Evolutionary conservation across 2,888 invertebrate species (phyloP).

Genomic region (Stenichneumon culpator): DNA sequence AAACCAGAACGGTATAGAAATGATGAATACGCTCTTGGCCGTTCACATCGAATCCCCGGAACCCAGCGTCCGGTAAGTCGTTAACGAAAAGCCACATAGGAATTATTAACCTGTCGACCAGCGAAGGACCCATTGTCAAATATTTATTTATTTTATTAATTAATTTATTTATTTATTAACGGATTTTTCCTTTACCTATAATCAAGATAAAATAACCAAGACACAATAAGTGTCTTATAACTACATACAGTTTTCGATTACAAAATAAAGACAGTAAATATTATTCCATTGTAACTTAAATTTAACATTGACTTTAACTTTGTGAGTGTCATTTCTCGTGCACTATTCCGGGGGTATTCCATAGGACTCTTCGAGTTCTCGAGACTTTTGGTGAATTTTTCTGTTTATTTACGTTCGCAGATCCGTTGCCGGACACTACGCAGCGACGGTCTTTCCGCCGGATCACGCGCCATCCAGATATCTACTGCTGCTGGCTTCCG

Average conservation of each 20-base stretch:
- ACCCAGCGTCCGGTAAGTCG: slow-evolving; percentile 85
- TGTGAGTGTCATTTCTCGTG: too few species aligned
- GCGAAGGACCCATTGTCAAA: neutral
- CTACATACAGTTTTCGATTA: too few species aligned
- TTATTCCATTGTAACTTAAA: too few species aligned
- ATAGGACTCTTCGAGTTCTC: neutral
- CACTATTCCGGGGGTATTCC: neutral
- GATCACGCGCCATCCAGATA: slow-evolving; percentile 94
- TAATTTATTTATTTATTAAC: too few species aligned
- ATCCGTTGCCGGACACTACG: slow-evolving; percentile 93
- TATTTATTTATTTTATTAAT: too few species aligned
- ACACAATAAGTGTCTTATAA: too few species aligned
- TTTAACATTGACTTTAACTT: too few species aligned
- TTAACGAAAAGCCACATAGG: neutral
- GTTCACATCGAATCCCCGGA: slow-evolving; percentile 92
- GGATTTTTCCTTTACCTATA: too few species aligned
- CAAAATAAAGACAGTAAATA: too few species aligned
- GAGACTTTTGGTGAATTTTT: neutral
- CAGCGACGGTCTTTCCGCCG: slow-evolving; percentile 93
- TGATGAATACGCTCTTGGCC: slow-evolving; percentile 89
- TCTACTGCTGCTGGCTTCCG: slow-evolving; percentile 92
- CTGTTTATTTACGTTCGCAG: slow-evolving; percentile 80
- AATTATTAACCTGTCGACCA: neutral
- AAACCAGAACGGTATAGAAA: slow-evolving; percentile 83
- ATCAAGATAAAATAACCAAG: too few species aligned